Base-by-base conservation (phyloP, 1,140 invertebrate species). In the Dreissena rostriformis region DNA sequence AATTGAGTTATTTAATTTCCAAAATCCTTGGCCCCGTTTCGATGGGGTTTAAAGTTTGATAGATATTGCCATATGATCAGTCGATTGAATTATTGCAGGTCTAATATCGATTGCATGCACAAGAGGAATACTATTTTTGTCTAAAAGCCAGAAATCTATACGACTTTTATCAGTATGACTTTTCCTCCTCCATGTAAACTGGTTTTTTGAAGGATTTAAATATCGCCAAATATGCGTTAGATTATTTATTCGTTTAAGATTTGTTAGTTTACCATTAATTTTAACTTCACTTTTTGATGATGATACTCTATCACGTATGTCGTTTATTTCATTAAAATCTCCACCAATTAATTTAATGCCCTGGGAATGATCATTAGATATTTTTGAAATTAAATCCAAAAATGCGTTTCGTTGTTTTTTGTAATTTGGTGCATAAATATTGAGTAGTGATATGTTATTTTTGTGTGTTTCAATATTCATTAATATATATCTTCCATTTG, bases 371-470 rank as follows among this genome's bases (percentile, higher is more conserved):
- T 63, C 5, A 22, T 8, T 26, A 10, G 65, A 77, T 39, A 7
- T 49, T 12, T 26, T 26, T n/a, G 28, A 77, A 75, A 66, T 72
- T 76, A 52, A 22, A 17, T 29, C 39, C 4, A 39, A 39, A 39
- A 39, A 39, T 5, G 8, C 39, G 39, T 39, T 39, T 39, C 39
- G 39, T 39, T 72, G 84, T 1, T 24, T 22, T 26, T 82, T 79
- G 71, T 53, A 51, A 77, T 86, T 86, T n/a, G 78, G 84, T 4
- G 66, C 84, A 29, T 81, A 86, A 7, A 86, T 19, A 49, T 52
- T 71, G 8, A 82, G 8, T 22, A 70, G 53, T 8, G 72, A 63
- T 15, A 76, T 22, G 10, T 26, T 29, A 15, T 51, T 63, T 10
- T 26, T 29, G 10, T 66, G n/a, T 39, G 82, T 84, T 39, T 68